These are phyloP conservation scores for Rhamnusium bicolor DNA, from an alignment of 2,888 invertebrate genomes.

Conservation along the genomic window DNA sequence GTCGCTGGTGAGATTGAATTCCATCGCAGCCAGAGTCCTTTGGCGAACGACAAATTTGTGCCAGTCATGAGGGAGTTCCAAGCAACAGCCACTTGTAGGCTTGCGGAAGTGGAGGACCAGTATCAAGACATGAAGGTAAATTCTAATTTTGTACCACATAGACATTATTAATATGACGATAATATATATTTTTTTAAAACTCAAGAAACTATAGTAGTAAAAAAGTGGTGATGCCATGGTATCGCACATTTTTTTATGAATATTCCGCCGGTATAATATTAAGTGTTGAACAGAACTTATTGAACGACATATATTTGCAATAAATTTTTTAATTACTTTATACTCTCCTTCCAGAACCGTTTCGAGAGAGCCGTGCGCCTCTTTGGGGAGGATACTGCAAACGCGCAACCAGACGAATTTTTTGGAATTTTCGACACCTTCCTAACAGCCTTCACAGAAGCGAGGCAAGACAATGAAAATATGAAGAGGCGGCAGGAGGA, in stretches of 20 bases:
- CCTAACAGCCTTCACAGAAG: slow-evolving; percentile 86
- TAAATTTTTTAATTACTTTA: background rate
- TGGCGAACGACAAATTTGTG: slow-evolving; percentile 85
- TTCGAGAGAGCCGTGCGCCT: slow-evolving; percentile 90
- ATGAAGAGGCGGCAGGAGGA: slow-evolving; percentile 88
- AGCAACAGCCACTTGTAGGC: slow-evolving; percentile 91
- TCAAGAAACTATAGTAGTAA: too few species aligned
- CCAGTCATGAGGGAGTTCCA: slow-evolving; percentile 96
- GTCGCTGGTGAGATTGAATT: slow-evolving; percentile 92
- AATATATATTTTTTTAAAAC: too few species aligned
- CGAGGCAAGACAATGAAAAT: slow-evolving; percentile 90
- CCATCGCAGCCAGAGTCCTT: slow-evolving; percentile 82
- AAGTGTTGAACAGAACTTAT: too few species aligned
- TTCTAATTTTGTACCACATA: too few species aligned
- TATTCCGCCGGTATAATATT: too few species aligned
- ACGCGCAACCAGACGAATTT: slow-evolving; percentile 92
- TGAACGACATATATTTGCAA: too few species aligned
- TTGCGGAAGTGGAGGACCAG: slow-evolving; percentile 93
- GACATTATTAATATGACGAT: too few species aligned
- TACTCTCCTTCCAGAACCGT: slow-evolving; percentile 71
- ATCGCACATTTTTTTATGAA: too few species aligned
- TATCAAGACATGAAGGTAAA: slow-evolving; percentile 95
- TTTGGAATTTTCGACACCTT: slow-evolving; percentile 95
- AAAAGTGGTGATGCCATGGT: too few species aligned
- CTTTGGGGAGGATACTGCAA: slow-evolving; percentile 91